phyloP scores from a whole-genome alignment of 53 echinoderm and acorn worm species.

The Antedon mediterranea region DNA sequence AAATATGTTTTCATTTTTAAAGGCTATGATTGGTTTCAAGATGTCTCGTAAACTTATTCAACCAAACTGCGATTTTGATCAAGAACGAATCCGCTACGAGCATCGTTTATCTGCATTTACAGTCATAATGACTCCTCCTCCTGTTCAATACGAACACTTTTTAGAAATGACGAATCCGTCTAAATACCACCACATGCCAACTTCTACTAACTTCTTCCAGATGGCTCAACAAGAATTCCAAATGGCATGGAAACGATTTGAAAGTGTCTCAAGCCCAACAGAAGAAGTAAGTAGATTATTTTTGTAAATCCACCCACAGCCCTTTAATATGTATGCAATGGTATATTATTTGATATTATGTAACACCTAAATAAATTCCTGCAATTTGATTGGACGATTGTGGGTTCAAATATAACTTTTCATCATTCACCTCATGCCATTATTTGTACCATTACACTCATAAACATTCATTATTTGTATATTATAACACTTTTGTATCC shows the following conservation, averaged over 20 bases:
- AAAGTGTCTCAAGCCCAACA: constrained; percentile 46
- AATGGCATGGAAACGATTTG: constrained; percentile 49
- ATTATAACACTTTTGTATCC: too few species aligned
- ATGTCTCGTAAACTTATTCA: constrained; percentile 58
- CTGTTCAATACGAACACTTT: constrained; percentile 93
- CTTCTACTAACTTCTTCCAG: constrained; percentile 40
- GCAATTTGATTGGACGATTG: too few species aligned
- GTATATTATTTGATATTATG: too few species aligned
- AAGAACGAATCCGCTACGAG: constrained; percentile 78
- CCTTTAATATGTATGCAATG: too few species aligned
- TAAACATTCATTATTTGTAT: too few species aligned
- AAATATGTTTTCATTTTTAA: background rate
- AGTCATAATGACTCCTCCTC: constrained; percentile 62
- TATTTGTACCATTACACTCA: too few species aligned
- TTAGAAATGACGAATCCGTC: constrained; percentile 60
- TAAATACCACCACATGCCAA: constrained; percentile 36
- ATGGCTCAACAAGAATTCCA: constrained; percentile 69
- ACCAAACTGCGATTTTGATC: constrained; percentile 85
- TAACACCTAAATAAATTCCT: too few species aligned
- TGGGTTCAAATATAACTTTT: too few species aligned
- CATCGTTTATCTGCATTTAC: constrained; percentile 77
- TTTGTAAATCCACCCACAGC: too few species aligned
- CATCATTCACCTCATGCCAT: too few species aligned
- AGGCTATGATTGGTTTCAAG: constrained; percentile 81
- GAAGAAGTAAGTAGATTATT: constrained; percentile 38